Conservation (phyloP, 2,888 invertebrate species). For the Dynastes tityus region DNA sequence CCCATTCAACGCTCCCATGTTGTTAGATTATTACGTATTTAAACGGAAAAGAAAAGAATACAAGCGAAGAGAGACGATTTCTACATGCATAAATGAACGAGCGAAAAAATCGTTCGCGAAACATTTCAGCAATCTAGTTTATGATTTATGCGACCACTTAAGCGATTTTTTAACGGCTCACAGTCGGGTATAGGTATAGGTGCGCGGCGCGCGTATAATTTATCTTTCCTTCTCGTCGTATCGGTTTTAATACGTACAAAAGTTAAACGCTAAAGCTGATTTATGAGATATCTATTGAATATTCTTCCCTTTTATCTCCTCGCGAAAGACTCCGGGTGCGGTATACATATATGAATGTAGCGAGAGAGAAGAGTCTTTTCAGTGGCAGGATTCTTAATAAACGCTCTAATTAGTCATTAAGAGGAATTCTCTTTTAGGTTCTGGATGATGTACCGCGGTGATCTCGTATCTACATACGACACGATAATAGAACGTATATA, state of each 20-base stretch:
- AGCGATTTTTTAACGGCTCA: conserved; percentile 53
- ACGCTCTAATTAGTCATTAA: conserved; percentile 3
- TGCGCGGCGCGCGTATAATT: conserved; percentile 51
- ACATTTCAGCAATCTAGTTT: conserved; percentile 55
- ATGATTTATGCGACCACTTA: conserved; percentile 57
- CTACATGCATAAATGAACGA: background rate
- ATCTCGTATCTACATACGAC: background rate
- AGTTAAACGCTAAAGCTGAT: conserved; percentile 56
- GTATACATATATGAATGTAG: background rate
- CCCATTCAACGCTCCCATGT: conserved; percentile 39
- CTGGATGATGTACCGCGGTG: background rate
- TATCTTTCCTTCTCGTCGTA: conserved; percentile 53
- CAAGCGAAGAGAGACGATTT: background rate
- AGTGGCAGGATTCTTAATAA: conserved; percentile 1
- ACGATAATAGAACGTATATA: no score
- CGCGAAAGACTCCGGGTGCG: background rate
- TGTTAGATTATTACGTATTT: conserved; percentile 53
- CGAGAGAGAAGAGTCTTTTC: background rate
- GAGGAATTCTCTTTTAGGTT: conserved; percentile 1
- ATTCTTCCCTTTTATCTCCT: conserved; percentile 34
- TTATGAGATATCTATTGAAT: conserved; percentile 55
- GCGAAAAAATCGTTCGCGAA: conserved; percentile 40
- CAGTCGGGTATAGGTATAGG: background rate
- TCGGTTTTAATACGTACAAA: conserved; percentile 55
- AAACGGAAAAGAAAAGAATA: conserved; percentile 1